Evolutionary conservation across 2,113 vertebrate genomes (phyloP).

Genomic region (Verasper variegatus): DNA sequence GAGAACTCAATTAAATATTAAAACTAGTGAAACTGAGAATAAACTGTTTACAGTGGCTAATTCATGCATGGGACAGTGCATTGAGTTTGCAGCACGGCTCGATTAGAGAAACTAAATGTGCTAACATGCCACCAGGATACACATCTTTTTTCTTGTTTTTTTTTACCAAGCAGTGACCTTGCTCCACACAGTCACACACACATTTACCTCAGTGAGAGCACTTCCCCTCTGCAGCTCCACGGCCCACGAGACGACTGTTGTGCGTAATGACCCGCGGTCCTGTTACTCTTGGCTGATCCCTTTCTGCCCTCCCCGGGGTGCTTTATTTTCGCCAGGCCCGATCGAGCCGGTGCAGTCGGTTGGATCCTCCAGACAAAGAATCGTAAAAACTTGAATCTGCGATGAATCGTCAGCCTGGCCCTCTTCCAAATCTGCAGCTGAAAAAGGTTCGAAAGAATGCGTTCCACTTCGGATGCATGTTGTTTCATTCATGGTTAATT

Average conservation of each 20-base stretch:
- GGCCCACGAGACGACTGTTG: slow-evolving; percentile 56
- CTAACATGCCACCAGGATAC: too few species aligned
- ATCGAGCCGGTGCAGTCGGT: slow-evolving; percentile 60
- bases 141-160: too few species aligned
- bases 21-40: neutral
- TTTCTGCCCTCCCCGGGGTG: slow-evolving; percentile 47
- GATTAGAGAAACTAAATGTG: neutral
- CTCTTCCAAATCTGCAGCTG: slow-evolving; percentile 11
- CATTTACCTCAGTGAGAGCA: neutral
- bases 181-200: neutral
- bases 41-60: neutral
- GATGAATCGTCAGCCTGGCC: slow-evolving; percentile 37
- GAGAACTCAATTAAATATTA: too few species aligned
- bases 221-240: slow-evolving; percentile 20
- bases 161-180: neutral
- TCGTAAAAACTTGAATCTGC: slow-evolving; percentile 65
- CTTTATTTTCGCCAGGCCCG: slow-evolving; percentile 63
- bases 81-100: neutral
- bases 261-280: slow-evolving; percentile 70
- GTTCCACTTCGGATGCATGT: neutral
- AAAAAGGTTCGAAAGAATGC: neutral
- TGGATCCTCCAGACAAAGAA: slow-evolving; percentile 51
- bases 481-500: slow-evolving; percentile 15
- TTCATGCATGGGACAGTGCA: neutral
- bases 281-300: slow-evolving; percentile 68